A percentile compares a stretch with the other conserved stretches of the same genome.
These are phyloP conservation scores for Drosophila micromelanica DNA, from an alignment of 1,140 invertebrate genomes.

Conservation along the genomic window DNA sequence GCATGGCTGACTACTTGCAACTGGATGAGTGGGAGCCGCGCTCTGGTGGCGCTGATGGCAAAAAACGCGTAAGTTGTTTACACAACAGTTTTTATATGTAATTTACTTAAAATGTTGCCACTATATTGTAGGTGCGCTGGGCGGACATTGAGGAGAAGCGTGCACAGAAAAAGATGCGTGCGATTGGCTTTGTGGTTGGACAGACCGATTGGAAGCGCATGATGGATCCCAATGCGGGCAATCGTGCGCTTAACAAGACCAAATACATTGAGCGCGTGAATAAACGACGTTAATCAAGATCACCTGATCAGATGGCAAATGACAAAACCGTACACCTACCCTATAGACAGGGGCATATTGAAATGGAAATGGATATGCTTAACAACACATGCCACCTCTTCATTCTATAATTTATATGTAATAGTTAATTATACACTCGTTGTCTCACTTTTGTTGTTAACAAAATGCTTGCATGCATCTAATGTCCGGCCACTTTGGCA, in stretches of 20 bases:
- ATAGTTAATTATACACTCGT: constrained; percentile 3
- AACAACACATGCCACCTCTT: not conserved
- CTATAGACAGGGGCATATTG: not conserved
- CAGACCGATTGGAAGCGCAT: constrained; percentile 97
- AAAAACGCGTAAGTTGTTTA: constrained; percentile 91
- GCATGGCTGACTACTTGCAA: constrained; percentile 96
- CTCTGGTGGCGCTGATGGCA: constrained; percentile 88
- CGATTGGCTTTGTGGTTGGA: constrained; percentile 97
- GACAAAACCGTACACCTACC: not conserved
- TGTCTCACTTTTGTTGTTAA: constrained; percentile 3
- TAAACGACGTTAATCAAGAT: constrained; percentile 53
- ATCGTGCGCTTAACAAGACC: constrained; percentile 94
- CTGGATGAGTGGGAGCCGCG: constrained; percentile 90
- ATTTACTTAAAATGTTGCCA: not conserved
- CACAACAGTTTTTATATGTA: not conserved
- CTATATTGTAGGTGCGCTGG: constrained; percentile 93
- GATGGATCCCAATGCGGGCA: constrained; percentile 95
- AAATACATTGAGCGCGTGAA: constrained; percentile 92
- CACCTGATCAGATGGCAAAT: too few species aligned
- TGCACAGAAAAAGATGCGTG: constrained; percentile 94
- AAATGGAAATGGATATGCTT: constrained; percentile 4
- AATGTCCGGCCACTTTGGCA: constrained; percentile 10
- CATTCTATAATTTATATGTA: constrained; percentile 10
- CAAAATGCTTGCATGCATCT: constrained; percentile 27
- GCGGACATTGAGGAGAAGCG: constrained; percentile 97